Base-by-base conservation (phyloP, 2,113 vertebrate genomes). In the Eurypyga helias region DNA sequence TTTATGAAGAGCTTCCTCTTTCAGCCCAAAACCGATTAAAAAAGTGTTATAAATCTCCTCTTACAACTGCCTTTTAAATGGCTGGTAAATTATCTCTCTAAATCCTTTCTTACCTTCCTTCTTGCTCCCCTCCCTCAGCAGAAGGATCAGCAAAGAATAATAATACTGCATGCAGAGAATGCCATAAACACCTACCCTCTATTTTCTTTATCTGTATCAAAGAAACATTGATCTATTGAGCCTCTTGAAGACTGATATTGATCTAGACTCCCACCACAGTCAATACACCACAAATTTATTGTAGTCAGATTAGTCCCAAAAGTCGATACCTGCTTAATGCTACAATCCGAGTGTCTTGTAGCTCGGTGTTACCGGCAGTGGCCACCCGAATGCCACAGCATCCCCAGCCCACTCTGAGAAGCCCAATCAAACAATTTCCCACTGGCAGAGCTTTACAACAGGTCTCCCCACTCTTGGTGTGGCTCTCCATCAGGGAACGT, bases 211-310 rank as follows among this genome's bases (percentile, higher is more conserved):
- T 79, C 76, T 62, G 43, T 84, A 93, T 82, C 90, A 91, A 82
- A 86, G 75, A 67, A 51, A 19, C 49, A 93, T 87, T n/a, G 82
- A 97, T 87, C 84, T 93, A 79, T 76, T 81, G 90, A 96, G 58
- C 71, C 36, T 85, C 80, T 71, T 62, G 81, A 87, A 93, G 85
- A 76, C 65, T 15, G 55, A n/a, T 75, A 96, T 71, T 21, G 84
- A 97, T 76, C 90, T 73, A 29, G 24, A 66, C 76, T 77, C 70
- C 93, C 69, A 89, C 71, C 3, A 13, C 24, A 13, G 87, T 85
- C 93, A 87, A 95, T 94, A 75, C 2, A 5, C 51, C 62, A 45
- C 89, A 71, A 65, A 93, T 70, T 49, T 54, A 65, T 64, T 9
- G 24, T 8, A 38, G 28, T 24, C 82, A 64, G 76, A 93, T 94